Conservation (phyloP, 2,113 vertebrate species). For the Oryzias curvinotus region DNA sequence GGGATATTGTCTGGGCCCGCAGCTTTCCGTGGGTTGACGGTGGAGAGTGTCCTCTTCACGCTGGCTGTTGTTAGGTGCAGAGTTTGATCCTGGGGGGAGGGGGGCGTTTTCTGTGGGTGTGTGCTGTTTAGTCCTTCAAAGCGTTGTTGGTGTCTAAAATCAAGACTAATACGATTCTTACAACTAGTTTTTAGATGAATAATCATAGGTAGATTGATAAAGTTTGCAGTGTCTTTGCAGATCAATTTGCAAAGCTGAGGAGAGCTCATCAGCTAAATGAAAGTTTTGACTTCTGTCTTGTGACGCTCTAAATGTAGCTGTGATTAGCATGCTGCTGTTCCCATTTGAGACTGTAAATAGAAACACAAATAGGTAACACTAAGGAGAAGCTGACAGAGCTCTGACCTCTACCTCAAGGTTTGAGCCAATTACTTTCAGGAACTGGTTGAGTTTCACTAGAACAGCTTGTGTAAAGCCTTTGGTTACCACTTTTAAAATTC, state of each 20-base stretch:
- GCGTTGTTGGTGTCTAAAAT: too few relatives aligned
- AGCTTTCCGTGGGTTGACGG: too few relatives aligned
- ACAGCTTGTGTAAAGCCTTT: neutral
- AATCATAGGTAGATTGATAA: too few relatives aligned
- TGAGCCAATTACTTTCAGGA: constrained; percentile 15
- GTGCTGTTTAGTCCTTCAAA: too few relatives aligned
- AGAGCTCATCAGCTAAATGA: constrained; percentile 27
- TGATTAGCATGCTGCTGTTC: constrained; percentile 2
- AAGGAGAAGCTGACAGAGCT: constrained; percentile 3
- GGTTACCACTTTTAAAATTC: too few relatives aligned
- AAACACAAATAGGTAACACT: constrained; percentile 3
- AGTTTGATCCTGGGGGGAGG: too few relatives aligned
- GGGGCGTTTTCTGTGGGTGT: too few relatives aligned
- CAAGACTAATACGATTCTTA: too few relatives aligned
- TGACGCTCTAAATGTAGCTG: constrained; percentile 53
- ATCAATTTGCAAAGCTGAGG: neutral
- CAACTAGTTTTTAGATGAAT: too few relatives aligned
- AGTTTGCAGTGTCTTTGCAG: neutral
- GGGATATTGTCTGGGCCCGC: too few relatives aligned
- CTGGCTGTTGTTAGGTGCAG: too few relatives aligned
- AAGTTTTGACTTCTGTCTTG: constrained; percentile 32
- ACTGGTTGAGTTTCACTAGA: constrained; percentile 8
- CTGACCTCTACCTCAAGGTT: constrained; percentile 32
- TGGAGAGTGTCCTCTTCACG: too few relatives aligned
- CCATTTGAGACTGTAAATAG: constrained; percentile 35